phyloP scores from a whole-genome alignment of 2,888 invertebrate genomes.

The Biston stratarius region DNA sequence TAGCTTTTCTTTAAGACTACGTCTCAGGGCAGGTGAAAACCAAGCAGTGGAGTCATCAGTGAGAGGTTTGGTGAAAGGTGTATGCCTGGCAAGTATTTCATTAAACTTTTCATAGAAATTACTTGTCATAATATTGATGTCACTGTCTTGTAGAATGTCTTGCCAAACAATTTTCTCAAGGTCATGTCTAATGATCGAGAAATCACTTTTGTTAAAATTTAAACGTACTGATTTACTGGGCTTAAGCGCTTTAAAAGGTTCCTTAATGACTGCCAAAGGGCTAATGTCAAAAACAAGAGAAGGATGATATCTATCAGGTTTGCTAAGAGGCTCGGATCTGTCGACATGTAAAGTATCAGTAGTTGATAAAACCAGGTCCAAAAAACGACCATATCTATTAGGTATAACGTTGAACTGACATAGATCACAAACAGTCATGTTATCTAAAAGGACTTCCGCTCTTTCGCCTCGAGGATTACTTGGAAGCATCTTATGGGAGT shows the following conservation, averaged over 20 bases:
- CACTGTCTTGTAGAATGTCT: neutral
- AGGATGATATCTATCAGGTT: neutral
- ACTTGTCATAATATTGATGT: neutral
- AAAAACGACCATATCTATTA: neutral
- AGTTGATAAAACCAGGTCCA: neutral
- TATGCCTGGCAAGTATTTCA: neutral
- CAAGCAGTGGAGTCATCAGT: neutral
- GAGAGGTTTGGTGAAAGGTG: neutral
- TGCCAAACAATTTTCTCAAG: neutral
- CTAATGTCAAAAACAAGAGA: neutral
- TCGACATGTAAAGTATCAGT: neutral
- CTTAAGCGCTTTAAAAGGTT: neutral
- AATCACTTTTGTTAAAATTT: neutral
- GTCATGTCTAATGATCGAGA: neutral
- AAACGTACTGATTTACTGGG: neutral
- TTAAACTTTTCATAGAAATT: neutral
- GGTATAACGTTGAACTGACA: neutral
- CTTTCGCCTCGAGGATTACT: neutral
- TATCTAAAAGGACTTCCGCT: neutral
- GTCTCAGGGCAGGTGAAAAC: neutral
- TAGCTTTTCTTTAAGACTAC: neutral
- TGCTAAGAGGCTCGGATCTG: neutral
- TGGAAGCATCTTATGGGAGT: neutral
- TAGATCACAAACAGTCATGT: neutral
- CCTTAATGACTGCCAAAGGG: neutral